Conservation (phyloP, 2,113 vertebrate species). For the Erinaceus europaeus region DNA sequence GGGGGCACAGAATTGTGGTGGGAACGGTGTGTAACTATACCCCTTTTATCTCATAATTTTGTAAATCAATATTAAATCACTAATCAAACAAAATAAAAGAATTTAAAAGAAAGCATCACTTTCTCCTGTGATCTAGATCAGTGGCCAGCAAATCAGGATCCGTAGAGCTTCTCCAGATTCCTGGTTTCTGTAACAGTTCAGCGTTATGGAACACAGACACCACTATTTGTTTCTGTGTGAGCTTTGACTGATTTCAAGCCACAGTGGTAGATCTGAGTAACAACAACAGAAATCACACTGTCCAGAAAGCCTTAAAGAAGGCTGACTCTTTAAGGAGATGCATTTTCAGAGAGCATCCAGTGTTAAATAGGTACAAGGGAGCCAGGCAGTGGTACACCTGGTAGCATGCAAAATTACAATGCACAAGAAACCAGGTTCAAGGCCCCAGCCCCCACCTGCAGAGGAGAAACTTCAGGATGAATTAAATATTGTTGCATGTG, state of each 20-base stretch:
- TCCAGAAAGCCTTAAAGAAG: background rate
- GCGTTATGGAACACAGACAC: background rate
- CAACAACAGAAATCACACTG: background rate
- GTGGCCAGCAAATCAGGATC: background rate
- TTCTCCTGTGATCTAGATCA: background rate
- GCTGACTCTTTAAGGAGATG: background rate
- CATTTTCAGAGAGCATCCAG: conserved; percentile 9
- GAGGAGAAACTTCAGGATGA: too few species aligned
- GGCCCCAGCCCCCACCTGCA: too few species aligned
- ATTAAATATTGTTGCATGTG: too few species aligned
- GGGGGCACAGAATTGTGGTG: too few species aligned
- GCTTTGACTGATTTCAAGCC: background rate
- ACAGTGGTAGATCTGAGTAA: background rate
- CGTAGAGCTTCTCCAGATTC: background rate
- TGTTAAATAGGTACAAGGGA: background rate
- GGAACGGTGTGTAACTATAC: too few species aligned
- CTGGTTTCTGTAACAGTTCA: background rate
- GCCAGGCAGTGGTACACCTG: too few species aligned
- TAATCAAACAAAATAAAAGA: too few species aligned
- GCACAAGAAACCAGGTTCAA: too few species aligned
- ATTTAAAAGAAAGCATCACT: too few species aligned
- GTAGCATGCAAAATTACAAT: too few species aligned
- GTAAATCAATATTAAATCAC: too few species aligned
- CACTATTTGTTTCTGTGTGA: background rate
- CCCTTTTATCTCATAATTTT: too few species aligned